These are phyloP conservation scores for Acridotheres tristis DNA, from an alignment of 2,797 vertebrate species.

Conservation along the genomic window DNA sequence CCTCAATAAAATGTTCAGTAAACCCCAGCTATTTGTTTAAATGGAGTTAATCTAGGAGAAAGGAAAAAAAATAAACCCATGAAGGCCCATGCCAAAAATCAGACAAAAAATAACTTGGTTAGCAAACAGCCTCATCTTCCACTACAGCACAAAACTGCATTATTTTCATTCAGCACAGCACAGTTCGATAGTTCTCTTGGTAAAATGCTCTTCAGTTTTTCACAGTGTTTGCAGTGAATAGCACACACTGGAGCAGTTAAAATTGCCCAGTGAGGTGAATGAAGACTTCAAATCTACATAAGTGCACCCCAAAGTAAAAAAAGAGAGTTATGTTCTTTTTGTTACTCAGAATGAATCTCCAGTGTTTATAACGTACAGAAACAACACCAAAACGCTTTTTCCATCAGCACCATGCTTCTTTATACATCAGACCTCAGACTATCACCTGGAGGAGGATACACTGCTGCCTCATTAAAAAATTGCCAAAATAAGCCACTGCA, in stretches of 20 bases:
- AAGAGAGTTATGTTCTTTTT: not conserved
- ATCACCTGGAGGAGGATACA: not conserved
- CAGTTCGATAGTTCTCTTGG: not conserved
- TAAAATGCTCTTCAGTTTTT: not conserved
- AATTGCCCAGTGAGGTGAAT: not conserved
- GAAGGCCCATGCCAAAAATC: not conserved
- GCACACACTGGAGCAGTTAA: not conserved
- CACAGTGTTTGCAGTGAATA: not conserved
- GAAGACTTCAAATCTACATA: not conserved
- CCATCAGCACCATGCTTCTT: not conserved
- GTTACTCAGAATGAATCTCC: not conserved
- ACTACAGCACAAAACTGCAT: not conserved
- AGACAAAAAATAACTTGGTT: not conserved
- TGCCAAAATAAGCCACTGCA: not conserved
- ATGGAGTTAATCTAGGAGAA: not conserved
- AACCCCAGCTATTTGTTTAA: not conserved
- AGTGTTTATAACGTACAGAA: not conserved
- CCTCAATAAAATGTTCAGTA: slow-evolving; percentile 11
- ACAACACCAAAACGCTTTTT: not conserved
- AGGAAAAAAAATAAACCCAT: not conserved
- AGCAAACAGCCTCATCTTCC: not conserved
- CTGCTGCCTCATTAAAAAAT: not conserved
- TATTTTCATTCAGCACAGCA: not conserved
- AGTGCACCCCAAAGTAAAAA: not conserved
- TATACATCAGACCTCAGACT: not conserved